phyloP scores from a whole-genome alignment of 2,888 invertebrate species.

The Apodemia hepburni region DNA sequence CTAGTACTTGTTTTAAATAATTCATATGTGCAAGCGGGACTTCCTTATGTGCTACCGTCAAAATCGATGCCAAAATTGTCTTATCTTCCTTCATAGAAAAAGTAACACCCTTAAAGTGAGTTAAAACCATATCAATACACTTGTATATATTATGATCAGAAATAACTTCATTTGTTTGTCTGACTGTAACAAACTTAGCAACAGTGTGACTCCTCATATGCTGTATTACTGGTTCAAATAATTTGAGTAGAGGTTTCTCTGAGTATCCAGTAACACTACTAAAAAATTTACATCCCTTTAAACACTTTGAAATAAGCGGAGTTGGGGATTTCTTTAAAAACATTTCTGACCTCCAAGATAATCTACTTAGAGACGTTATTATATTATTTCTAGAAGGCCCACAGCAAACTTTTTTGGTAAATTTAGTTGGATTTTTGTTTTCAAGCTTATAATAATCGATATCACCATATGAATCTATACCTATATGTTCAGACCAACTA shows the following conservation, averaged over 20 bases:
- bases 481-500: neutral
- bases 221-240: neutral
- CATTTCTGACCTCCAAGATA: neutral
- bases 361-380: neutral
- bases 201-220: neutral
- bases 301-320: neutral
- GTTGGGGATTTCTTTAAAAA: slow-evolving; percentile 6
- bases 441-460: neutral
- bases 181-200: neutral
- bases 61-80: neutral
- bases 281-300: neutral
- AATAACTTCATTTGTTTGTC: neutral
- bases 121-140: neutral
- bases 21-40: neutral
- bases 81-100: slow-evolving; percentile 2
- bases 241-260: neutral
- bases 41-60: neutral
- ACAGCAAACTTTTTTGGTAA: neutral
- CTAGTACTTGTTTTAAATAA: slow-evolving; percentile 4
- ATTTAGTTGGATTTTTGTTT: neutral
- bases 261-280: neutral
- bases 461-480: neutral
- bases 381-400: neutral
- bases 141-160: slow-evolving; percentile 1
- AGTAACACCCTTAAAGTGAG: neutral